phyloP scores from a whole-genome alignment of 1,140 invertebrate genomes.

The Cyphomyrmex costatus region DNA sequence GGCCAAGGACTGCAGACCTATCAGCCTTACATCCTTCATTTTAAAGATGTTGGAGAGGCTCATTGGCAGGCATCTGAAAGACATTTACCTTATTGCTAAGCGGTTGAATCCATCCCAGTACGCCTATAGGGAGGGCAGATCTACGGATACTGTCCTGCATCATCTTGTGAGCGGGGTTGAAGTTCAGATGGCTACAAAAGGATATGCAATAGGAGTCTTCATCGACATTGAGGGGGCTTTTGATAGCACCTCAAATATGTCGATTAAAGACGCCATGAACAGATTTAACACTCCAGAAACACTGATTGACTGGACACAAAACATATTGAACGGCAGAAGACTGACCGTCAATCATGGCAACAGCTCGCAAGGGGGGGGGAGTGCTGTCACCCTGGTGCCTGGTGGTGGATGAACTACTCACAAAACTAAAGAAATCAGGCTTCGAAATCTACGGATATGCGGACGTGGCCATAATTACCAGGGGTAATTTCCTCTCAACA shows the following conservation, averaged over 20 bases:
- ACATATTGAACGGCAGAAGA: neutral
- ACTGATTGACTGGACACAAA: neutral
- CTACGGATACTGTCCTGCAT: neutral
- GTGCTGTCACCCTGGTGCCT: neutral
- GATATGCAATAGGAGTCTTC: neutral
- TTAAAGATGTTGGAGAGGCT: too few relatives aligned
- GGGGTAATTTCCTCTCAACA: neutral
- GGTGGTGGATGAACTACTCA: neutral
- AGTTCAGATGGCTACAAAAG: neutral
- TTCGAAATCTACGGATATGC: neutral
- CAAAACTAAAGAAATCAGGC: neutral
- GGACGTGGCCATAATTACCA: neutral
- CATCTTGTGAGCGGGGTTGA: neutral
- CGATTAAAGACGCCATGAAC: neutral
- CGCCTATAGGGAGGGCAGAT: neutral
- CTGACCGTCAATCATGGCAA: neutral
- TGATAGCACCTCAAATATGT: neutral
- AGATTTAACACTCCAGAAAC: neutral
- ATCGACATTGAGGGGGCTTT: neutral
- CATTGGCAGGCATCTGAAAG: too few relatives aligned
- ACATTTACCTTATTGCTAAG: too few relatives aligned
- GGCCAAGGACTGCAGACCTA: too few relatives aligned
- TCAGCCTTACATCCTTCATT: too few relatives aligned
- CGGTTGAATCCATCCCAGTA: too few relatives aligned
- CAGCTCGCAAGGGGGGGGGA: neutral